These are phyloP conservation scores for Drosophila neotestacea DNA, from an alignment of 2,888 invertebrate species.

Conservation along the genomic window DNA sequence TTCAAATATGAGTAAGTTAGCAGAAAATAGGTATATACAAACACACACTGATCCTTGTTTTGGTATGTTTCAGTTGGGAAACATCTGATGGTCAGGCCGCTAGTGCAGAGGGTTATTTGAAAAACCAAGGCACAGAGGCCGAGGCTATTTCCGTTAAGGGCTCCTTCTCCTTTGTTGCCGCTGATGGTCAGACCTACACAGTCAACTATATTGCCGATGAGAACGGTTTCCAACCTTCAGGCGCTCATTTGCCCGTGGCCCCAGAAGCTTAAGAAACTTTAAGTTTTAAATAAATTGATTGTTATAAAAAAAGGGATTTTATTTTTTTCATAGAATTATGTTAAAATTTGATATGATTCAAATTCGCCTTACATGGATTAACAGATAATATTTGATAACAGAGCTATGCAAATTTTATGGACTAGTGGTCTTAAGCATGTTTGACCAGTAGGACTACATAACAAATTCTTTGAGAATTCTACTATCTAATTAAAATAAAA, in stretches of 20 bases:
- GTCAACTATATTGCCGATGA: constrained; percentile 85
- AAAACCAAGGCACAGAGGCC: constrained; percentile 81
- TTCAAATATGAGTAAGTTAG: constrained; percentile 84
- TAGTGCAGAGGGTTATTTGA: constrained; percentile 56
- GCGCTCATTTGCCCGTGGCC: constrained; percentile 85
- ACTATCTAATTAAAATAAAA: too few relatives aligned
- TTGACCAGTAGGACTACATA: too few relatives aligned
- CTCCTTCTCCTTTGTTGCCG: constrained; percentile 85
- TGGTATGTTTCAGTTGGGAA: constrained; percentile 36
- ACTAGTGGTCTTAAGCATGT: too few relatives aligned
- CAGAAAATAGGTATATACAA: not conserved
- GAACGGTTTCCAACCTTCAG: constrained; percentile 85
- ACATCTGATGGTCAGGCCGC: constrained; percentile 81
- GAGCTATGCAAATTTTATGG: too few relatives aligned
- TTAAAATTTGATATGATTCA: too few relatives aligned
- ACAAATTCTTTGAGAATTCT: too few relatives aligned
- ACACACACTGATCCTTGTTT: not conserved
- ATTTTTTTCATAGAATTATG: not conserved
- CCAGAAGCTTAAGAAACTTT: constrained; percentile 51
- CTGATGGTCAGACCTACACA: constrained; percentile 86
- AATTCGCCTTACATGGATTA: too few relatives aligned
- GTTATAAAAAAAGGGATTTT: constrained; percentile 16
- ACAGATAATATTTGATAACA: too few relatives aligned
- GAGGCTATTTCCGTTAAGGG: constrained; percentile 69
- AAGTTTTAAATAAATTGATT: constrained; percentile 32